These are phyloP conservation scores for Callitettix versicolor DNA, from an alignment of 1,140 invertebrate genomes.

Conservation along the genomic window DNA sequence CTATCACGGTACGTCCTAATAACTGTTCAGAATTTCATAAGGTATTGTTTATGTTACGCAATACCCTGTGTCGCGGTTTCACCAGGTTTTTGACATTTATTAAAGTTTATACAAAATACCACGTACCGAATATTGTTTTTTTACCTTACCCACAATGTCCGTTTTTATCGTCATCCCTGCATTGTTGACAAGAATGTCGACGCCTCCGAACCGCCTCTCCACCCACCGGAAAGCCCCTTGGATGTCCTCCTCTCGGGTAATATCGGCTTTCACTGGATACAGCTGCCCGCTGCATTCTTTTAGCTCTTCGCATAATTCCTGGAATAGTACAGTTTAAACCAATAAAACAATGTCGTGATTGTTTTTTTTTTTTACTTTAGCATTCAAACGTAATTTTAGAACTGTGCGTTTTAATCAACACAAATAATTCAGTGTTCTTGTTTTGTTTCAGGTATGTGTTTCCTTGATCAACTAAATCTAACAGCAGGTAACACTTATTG, in stretches of 20 bases:
- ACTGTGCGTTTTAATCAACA: neutral
- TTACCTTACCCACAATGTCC: conserved; percentile 19
- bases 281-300: conserved; percentile 28
- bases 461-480: neutral
- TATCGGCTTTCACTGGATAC: conserved; percentile 41
- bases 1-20: too few species aligned
- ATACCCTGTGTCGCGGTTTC: too few species aligned
- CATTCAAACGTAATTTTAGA: neutral
- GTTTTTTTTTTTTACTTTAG: too few species aligned
- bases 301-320: conserved; percentile 20
- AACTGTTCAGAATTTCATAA: too few species aligned
- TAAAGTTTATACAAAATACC: too few species aligned
- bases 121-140: too few species aligned
- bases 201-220: conserved; percentile 44
- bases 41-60: too few species aligned
- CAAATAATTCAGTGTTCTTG: neutral
- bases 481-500: too few species aligned
- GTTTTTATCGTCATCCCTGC: conserved; percentile 37
- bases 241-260: conserved; percentile 53
- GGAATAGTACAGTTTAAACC: too few species aligned
- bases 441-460: neutral
- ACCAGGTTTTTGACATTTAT: too few species aligned
- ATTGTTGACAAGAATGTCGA: conserved; percentile 64
- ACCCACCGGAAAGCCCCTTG: conserved; percentile 51
- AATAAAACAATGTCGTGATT: neutral